Evolutionary conservation across 2,797 vertebrate species (phyloP).

Genomic region (Nyctibius grandis): DNA sequence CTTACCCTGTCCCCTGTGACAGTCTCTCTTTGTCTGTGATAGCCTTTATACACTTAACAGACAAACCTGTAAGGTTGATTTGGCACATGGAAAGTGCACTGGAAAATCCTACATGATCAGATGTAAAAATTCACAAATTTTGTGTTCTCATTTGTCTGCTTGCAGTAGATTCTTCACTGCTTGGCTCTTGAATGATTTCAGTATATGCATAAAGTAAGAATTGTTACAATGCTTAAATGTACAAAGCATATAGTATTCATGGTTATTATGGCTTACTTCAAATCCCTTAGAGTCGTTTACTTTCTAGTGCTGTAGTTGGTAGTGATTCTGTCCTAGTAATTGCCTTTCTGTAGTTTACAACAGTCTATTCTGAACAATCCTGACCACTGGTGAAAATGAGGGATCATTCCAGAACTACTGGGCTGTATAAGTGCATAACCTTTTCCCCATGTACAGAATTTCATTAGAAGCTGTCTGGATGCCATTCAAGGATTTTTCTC

Average conservation of each 20-base stretch:
- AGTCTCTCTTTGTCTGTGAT: neutral
- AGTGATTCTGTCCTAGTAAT: neutral
- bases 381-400: neutral
- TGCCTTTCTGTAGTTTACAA: neutral
- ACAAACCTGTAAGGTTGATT: neutral
- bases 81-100: neutral
- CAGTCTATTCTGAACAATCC: neutral
- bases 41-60: neutral
- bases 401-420: neutral
- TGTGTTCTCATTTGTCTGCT: neutral
- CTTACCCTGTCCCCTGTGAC: neutral
- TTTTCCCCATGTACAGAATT: neutral
- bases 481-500: neutral
- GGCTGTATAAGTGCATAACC: neutral
- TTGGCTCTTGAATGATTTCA: neutral
- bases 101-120: neutral
- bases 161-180: neutral
- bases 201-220: neutral
- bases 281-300: neutral
- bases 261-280: neutral
- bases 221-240: neutral
- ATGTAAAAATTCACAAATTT: neutral
- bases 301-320: neutral
- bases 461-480: neutral
- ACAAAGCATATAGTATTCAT: neutral